Base-by-base conservation (phyloP, 2,888 invertebrate genomes). In the Folsomia candida region DNA sequence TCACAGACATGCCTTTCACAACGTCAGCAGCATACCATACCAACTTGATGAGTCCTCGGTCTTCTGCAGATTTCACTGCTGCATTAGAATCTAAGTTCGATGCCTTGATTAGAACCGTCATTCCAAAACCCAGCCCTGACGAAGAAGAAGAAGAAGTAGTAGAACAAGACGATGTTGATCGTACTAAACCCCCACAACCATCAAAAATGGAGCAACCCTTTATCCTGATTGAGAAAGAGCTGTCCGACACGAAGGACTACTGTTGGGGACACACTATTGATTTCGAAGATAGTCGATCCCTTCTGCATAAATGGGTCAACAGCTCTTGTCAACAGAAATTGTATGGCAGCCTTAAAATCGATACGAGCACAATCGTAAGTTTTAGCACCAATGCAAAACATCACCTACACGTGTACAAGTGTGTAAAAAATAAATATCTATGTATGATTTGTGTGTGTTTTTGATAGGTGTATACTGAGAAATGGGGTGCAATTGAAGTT, bases 401-500 rank as follows among this genome's bases (percentile, higher is more conserved):
- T 24, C 14, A 60, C 9, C 60, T n/a, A n/a, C n/a, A n/a, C n/a
- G n/a, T n/a, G n/a, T 4, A 26, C 6, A 24, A 24, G 9, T 25
- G 9, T 25, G 14, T 60, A 20, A 20, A 26, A 24, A 25, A 20
- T 60, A 60, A 9, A 14, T 60, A 60, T 57, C 47, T 18, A 11
- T 14, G 11, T 47, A 14, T 18, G 47, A 47, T 47, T 18, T 14
- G 14, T 18, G 14, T n/a, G n/a, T n/a, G n/a, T n/a, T n/a, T n/a
- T n/a, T n/a, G n/a, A n/a, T 51, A 73, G 74, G 67, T 79, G 61
- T 78, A 78, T 59, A 74, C 72, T 67, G 73, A 69, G 47, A 77
- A 74, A 61, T 79, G 76, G 76, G 79, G 79, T 9, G 71, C 74
- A 1, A 76, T 78, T 28, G 79, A 79, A 69, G 77, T 79, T 18